Conservation (phyloP, 2,113 vertebrate genomes). For the Haplochromis vanheusdeni region DNA sequence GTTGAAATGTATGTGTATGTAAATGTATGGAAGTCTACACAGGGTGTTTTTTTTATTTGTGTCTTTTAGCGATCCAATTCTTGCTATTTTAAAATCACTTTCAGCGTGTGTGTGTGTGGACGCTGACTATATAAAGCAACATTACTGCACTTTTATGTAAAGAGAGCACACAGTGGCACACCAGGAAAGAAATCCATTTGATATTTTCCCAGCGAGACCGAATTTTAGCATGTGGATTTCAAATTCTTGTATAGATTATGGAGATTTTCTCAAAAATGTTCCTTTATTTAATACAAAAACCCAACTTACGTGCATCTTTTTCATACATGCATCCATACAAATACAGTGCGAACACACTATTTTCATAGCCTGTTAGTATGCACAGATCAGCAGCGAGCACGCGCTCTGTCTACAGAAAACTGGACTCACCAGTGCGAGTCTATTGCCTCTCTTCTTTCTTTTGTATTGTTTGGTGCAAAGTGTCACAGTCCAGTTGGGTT, state of each 20-base stretch:
- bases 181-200: not conserved
- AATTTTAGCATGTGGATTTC: not conserved
- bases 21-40: not conserved
- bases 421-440: constrained; percentile 16
- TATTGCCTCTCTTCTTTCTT: constrained; percentile 18
- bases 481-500: constrained; percentile 28
- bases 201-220: not conserved
- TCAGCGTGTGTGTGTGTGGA: not conserved
- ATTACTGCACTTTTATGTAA: not conserved
- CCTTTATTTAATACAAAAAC: not conserved
- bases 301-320: fast-evolving
- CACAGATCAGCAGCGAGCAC: constrained; percentile 17
- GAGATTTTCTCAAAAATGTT: not conserved
- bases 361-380: not conserved
- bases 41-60: not conserved
- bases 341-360: not conserved
- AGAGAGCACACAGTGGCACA: not conserved
- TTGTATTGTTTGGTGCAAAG: constrained; percentile 27
- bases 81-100: not conserved
- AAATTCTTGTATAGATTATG: fast-evolving
- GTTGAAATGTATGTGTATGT: not conserved
- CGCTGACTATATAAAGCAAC: constrained; percentile 23
- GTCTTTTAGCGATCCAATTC: not conserved
- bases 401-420: not conserved
- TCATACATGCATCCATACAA: not conserved